Evolutionary conservation across 2,113 vertebrate genomes (phyloP).

Genomic region (Macquaria ambigua): DNA sequence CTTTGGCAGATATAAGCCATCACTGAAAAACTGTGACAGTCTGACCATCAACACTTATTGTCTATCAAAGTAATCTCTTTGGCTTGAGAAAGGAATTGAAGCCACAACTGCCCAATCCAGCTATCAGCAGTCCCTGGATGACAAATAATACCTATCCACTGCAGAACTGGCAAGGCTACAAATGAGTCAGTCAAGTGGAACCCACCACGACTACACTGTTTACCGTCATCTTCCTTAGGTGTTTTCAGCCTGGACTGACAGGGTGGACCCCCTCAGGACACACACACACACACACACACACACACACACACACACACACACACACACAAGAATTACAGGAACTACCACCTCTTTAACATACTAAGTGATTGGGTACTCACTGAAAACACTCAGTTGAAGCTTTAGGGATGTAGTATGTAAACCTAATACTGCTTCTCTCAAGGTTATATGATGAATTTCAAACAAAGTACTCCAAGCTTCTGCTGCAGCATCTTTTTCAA

Average conservation of each 20-base stretch:
- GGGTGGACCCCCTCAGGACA: conserved; percentile 48
- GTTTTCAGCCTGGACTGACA: conserved; percentile 50
- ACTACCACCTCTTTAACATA: conserved; percentile 73
- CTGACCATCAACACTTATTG: conserved; percentile 20
- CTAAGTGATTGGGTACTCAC: not conserved
- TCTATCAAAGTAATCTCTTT: conserved; percentile 23
- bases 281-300: conserved; percentile 48
- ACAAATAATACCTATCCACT: conserved; percentile 31
- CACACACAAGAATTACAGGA: conserved; percentile 67
- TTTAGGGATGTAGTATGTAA: not conserved
- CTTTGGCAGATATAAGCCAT: not conserved
- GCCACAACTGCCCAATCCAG: conserved; percentile 37
- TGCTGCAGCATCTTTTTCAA: not conserved
- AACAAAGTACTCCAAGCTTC: not conserved
- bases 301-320: conserved; percentile 21
- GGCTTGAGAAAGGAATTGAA: conserved; percentile 36
- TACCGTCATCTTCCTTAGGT: conserved; percentile 41
- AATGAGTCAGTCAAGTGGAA: conserved; percentile 58
- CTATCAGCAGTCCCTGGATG: conserved; percentile 27
- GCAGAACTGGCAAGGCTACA: conserved; percentile 15
- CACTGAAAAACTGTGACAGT: conserved; percentile 1
- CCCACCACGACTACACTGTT: conserved; percentile 46
- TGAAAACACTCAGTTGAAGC: not conserved
- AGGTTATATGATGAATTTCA: not conserved
- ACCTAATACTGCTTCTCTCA: not conserved